Evolutionary conservation across 2,113 vertebrate genomes (phyloP).

Genomic region (Corythornis cristatus): DNA sequence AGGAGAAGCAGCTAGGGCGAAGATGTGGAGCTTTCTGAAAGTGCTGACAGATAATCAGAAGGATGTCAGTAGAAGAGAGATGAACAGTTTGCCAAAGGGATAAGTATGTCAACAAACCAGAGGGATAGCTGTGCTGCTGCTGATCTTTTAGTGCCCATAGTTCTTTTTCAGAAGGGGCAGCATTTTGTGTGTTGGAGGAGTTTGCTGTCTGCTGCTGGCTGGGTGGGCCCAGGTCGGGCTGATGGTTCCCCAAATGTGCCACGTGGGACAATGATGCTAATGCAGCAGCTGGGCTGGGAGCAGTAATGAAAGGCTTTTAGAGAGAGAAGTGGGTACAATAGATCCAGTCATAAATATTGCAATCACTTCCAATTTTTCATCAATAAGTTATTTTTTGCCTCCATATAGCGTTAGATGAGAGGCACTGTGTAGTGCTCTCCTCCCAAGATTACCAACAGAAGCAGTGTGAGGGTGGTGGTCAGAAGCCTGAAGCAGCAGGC

Average conservation of each 20-base stretch:
- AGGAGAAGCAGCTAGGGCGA: neutral
- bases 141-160: neutral
- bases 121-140: neutral
- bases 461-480: too few species aligned
- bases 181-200: neutral
- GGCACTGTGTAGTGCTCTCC: neutral
- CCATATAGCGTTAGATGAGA: fast-evolving
- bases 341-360: neutral
- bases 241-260: neutral
- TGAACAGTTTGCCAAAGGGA: neutral
- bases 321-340: neutral
- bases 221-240: neutral
- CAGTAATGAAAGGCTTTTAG: neutral
- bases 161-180: neutral
- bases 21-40: neutral
- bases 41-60: neutral
- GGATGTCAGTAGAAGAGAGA: neutral
- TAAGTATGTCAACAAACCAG: neutral
- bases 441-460: neutral
- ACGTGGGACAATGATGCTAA: neutral
- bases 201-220: neutral
- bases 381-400: neutral
- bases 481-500: neutral
- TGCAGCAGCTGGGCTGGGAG: neutral
- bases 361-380: neutral